These are phyloP conservation scores for Lapara coniferarum DNA, from an alignment of 2,888 invertebrate species.

Conservation along the genomic window DNA sequence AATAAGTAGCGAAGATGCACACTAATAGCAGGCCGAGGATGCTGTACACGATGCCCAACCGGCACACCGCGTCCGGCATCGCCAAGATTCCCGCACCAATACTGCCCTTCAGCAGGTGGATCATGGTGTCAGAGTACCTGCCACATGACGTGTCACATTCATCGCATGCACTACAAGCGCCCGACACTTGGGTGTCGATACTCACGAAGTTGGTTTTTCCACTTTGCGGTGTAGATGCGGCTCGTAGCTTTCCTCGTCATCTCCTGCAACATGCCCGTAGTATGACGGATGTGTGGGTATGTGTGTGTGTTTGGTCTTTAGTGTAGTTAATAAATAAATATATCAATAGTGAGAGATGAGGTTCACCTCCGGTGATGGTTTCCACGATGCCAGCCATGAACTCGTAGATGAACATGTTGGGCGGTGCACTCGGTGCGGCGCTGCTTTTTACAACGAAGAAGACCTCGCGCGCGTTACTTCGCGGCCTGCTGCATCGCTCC, in stretches of 20 bases:
- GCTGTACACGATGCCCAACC: constrained; percentile 85
- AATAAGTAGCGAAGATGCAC: constrained; percentile 87
- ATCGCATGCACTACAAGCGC: background rate
- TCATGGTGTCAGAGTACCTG: constrained; percentile 93
- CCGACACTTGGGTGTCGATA: constrained; percentile 32
- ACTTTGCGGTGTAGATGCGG: constrained; percentile 87
- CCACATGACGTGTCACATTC: constrained; percentile 37
- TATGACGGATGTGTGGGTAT: background rate
- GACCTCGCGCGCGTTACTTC: no score
- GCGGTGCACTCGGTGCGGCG: background rate
- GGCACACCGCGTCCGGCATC: constrained; percentile 87
- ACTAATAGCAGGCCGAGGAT: constrained; percentile 84
- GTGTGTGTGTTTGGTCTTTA: no score
- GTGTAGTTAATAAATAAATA: no score
- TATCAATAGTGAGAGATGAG: background rate
- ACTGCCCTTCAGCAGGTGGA: constrained; percentile 95
- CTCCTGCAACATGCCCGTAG: constrained; percentile 36
- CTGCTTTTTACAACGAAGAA: no score
- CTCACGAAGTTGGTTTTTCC: constrained; percentile 89
- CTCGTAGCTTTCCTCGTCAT: constrained; percentile 80
- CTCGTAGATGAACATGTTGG: constrained; percentile 54
- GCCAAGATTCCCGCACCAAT: constrained; percentile 97
- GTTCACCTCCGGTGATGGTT: constrained; percentile 46
- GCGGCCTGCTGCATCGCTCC: no score
- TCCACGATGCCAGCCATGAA: constrained; percentile 56